Evolutionary conservation across 2,888 invertebrate genomes (phyloP), one percentile per base, ranked within the genome.

Genomic region (Synanthedon vespiformis): DNA sequence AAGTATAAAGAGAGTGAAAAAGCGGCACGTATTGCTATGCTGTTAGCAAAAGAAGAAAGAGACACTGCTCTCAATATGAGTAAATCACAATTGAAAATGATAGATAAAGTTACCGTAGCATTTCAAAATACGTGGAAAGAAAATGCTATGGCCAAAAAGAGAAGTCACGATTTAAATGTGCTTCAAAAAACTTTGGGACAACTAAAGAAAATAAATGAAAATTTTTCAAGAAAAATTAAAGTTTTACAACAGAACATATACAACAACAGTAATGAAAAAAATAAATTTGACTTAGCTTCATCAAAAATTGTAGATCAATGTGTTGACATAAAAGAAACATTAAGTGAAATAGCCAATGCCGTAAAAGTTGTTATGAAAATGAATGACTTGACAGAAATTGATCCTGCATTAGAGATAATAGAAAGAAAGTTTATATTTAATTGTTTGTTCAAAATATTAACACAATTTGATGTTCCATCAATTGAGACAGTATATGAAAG

Each of bases 21-120:
- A 58, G 81, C 71, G 52, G 80, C 89, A 56, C 87, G 72, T 55
- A 80, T 89, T 61, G 89, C 90, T 54, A 83, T 80, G 62, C 89
- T 90, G 57, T 69, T 92, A 51, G 88, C 88, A 40, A 89, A 91
- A 68, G 80, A 83, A 57, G 92, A 94, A 70, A 90, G 92, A 65
- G 90, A 90, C 54, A 89, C 88, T 62, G 90, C 91, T n/a, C 78
- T 92, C 4, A 81, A 86, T 10, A 91, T 90, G 72, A 89, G 88
- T 50, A 74, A 88, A 22, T 88, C 91, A 13, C 93, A 94, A 67
- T 78, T 89, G 8, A 89, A 89, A 64, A 80, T 92, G 1, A 92
- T 94, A 48, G 89, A 92, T 56, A 87, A 89, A 51, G 66, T 93
- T 2, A 90, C 90, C 0, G 64, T 69, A 1, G 89, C 90, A 56